Base-by-base conservation (phyloP, 1,140 invertebrate species). In the Drosophila prosaltans region DNA sequence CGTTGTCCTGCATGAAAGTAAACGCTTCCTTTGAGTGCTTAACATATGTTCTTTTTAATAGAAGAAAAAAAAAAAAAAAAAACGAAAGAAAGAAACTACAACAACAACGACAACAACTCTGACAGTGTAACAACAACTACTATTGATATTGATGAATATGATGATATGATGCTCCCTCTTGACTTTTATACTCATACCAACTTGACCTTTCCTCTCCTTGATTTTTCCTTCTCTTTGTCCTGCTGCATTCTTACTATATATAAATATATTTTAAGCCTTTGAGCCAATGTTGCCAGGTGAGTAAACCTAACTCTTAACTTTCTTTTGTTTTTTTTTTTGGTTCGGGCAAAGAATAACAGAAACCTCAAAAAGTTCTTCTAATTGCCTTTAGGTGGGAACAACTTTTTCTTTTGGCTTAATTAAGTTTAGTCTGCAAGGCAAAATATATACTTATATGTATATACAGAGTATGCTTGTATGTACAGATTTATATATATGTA, bases 11-110 rank as follows among this genome's bases (percentile, higher is more conserved):
- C 51, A 69, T 43, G 74, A 67, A 70, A 71, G 63, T 82, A 72
- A 69, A 75, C 81, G 82, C 70, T 65, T 62, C 41, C 45, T 64
- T 57, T 63, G 43, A 68, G 43, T 73, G 72, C 59, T 77, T 69
- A 82, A 83, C 83, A 83, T 88, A 80, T 86, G 82, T 82, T 78
- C 70, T 71, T 65, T 70, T 81, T 73, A 51, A 40, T 79, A 7
- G 32, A 36, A 7, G 32, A 36, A 36, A 36, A 36, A 36, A 1
- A 36, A 7, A 36, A 36, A 36, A 16, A 16, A 16, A 16, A 16
- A 16, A 16, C 16, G 16, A 36, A 36, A 36, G 32, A 36, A 7
- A 36, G 6, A 36, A 51, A 58, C 60, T 39, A 78, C 40, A 40
- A 68, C 61, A 40, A 80, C 65, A 65, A 60, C 69, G 45, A 69